Evolutionary conservation across 2,888 invertebrate species (phyloP), one percentile per base, ranked within the genome.

Genomic region (Caenorhabditis sp.): DNA sequence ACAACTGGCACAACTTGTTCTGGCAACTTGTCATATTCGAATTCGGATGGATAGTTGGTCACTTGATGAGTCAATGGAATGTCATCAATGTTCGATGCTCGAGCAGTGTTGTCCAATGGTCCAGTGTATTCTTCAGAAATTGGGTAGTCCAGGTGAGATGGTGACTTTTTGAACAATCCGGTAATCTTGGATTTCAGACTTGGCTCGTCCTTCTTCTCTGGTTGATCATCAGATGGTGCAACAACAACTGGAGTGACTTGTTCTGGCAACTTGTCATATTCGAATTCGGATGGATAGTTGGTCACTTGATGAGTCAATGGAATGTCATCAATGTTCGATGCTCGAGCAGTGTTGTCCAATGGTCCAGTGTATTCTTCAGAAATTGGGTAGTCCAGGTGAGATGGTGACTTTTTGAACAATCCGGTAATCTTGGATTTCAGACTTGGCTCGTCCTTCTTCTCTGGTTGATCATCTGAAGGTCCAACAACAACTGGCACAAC

Each of bases 351-450:
- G 36, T 58, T 58, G 26, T 73, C 68, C 21, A 77, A 58, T 31
- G 69, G 69, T 37, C 81, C 79, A 8, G 60, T 55, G 55, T 71
- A 82, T 49, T 49, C 49, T n/a, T 49, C 49, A 0, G 66, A 51
- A 36, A 66, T 79, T 12, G 82, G 24, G 17, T 26, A 55, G 27
- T 55, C 55, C n/a, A 55, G 12, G 31, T 58, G 31, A 14, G 26
- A 21, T 21, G 58, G 58, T 36, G 55, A 10, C 27, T 55, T 55
- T 21, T 55, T 55, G 55, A 55, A 55, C 12, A 55, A 4, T 27
- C 26, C 24, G 17, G 26, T 27, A n/a, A 49, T 55, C 61, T 49
- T 24, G n/a, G 49, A 49, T 19, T 49, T 49, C n/a, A 49, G 14
- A 64, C n/a, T 54, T 58, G 27, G 71, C 43, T 31, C 80, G 61